Conservation (phyloP, 2,797 vertebrate species). For the Rhinella marina region DNA sequence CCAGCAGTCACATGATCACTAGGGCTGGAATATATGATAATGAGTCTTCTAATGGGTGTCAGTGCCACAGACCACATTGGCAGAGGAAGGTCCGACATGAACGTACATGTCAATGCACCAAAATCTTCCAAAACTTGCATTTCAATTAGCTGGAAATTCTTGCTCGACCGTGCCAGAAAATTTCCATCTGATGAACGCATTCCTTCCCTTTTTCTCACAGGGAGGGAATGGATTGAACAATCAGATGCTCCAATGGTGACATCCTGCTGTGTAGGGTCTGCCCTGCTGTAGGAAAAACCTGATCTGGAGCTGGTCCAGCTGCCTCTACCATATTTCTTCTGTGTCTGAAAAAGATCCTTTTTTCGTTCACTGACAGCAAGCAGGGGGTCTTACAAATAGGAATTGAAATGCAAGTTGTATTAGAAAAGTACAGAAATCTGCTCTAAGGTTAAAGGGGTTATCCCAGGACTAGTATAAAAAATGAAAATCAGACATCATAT, state of each 20-base stretch:
- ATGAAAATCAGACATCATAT: too few relatives aligned
- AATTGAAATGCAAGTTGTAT: background rate
- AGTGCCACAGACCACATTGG: too few relatives aligned
- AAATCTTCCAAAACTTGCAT: background rate
- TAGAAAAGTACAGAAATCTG: too few relatives aligned
- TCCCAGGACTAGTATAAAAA: too few relatives aligned
- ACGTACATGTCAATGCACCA: background rate
- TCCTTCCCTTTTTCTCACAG: background rate
- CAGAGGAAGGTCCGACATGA: too few relatives aligned
- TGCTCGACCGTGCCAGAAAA: background rate
- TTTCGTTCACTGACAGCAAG: background rate
- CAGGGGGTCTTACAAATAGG: background rate
- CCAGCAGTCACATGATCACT: too few relatives aligned
- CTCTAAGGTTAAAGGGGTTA: too few relatives aligned
- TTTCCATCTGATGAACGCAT: background rate
- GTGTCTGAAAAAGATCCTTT: background rate
- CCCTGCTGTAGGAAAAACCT: too few relatives aligned
- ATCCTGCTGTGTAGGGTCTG: background rate
- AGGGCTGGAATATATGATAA: too few relatives aligned
- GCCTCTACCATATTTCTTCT: background rate
- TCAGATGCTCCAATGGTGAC: background rate
- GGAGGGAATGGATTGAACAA: background rate
- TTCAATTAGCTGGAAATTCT: background rate
- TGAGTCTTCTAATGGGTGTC: too few relatives aligned
- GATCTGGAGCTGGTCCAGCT: background rate